phyloP scores from a whole-genome alignment of 1,140 invertebrate species.

The Portunus trituberculatus region DNA sequence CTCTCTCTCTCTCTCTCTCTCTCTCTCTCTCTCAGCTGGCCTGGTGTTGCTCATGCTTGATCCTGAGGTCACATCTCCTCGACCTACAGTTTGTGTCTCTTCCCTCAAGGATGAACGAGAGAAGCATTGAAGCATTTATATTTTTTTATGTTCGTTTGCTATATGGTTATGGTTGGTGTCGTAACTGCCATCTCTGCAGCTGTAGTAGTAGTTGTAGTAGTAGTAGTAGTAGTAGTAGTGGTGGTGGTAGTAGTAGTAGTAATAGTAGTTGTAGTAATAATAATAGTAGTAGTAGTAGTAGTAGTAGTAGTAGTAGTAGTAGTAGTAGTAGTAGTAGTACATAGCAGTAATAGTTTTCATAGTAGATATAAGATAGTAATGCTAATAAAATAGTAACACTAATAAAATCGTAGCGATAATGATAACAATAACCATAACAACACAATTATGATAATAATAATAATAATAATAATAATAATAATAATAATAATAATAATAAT shows the following conservation, averaged over 20 bases:
- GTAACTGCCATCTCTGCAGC: too few species aligned
- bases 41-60: not conserved
- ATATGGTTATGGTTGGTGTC: too few species aligned
- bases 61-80: too few species aligned
- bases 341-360: not conserved
- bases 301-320: too few species aligned
- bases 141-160: too few species aligned
- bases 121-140: too few species aligned
- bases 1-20: constrained; percentile 48
- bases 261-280: not conserved
- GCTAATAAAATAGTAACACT: too few species aligned
- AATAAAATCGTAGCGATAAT: not conserved
- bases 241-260: too few species aligned
- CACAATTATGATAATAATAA: not conserved
- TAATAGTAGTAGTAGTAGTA: not conserved
- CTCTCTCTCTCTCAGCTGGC: constrained; percentile 35
- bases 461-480: not conserved
- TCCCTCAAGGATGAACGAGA: too few species aligned
- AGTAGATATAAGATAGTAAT: not conserved
- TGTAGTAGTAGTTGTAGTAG: not conserved
- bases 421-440: not conserved
- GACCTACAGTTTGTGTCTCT: too few species aligned
- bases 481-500: not conserved
- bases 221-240: too few species aligned
- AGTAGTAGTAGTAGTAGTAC: too few species aligned